Conservation (phyloP, 37 sponge, comb jelly and placozoan genomes). For the Theonella swinhoei region DNA sequence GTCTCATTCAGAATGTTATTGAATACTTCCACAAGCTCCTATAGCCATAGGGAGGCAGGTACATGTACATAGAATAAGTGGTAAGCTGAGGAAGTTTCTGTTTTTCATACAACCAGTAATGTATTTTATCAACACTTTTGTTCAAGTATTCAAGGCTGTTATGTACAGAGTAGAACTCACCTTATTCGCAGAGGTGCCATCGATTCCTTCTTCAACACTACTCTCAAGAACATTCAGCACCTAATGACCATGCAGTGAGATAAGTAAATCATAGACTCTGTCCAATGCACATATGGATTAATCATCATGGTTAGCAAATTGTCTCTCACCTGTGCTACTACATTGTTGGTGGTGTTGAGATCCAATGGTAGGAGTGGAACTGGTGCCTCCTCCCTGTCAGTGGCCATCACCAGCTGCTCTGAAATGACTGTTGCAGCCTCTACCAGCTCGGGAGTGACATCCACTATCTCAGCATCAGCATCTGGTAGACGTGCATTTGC, state of each 20-base stretch:
- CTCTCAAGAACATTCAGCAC: not conserved
- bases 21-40: conserved; percentile 36
- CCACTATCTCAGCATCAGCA: not conserved
- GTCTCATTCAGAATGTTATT: conserved; percentile 26
- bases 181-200: not conserved
- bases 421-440: not conserved
- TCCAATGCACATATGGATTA: not conserved
- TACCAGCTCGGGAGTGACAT: not conserved
- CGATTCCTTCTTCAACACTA: not conserved
- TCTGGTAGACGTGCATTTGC: not conserved
- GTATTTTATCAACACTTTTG: no score
- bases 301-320: no score
- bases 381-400: not conserved
- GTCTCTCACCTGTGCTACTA: conserved; percentile 8
- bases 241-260: not conserved
- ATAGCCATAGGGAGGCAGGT: not conserved
- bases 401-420: not conserved
- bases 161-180: not conserved
- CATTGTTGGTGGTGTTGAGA: conserved; percentile 36
- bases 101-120: no score
- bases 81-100: no score
- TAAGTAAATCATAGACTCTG: no score
- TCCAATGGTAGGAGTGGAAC: conserved; percentile 35
- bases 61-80: no score
- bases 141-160: no score